Evolutionary conservation across 2,113 vertebrate species (phyloP).

Genomic region (Phalacrocorax brasilianus): DNA sequence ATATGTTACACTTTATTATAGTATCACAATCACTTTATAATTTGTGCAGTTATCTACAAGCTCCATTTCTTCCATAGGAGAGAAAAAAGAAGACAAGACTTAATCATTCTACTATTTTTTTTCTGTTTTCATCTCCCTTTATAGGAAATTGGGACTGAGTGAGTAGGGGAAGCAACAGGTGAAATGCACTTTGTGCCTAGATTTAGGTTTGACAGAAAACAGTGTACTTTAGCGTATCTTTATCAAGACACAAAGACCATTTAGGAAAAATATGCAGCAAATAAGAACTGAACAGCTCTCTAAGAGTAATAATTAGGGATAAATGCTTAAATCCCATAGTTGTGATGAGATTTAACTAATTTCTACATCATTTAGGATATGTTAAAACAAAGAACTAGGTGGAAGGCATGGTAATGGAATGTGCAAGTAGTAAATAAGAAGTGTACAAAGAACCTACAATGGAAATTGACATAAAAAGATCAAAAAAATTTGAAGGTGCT

Average conservation of each 20-base stretch:
- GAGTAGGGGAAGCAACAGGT: not conserved
- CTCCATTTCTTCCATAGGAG: not conserved
- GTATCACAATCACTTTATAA: not conserved
- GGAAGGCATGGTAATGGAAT: not conserved
- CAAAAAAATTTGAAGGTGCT: not conserved
- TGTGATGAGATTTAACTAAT: not conserved
- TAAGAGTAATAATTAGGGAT: not conserved
- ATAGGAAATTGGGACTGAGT: not conserved
- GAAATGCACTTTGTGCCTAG: not conserved
- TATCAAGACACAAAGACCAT: not conserved
- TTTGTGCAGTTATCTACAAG: not conserved
- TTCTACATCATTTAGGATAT: not conserved
- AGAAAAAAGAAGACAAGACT: not conserved
- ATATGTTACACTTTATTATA: not conserved
- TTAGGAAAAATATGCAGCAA: not conserved
- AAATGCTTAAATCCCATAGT: not conserved
- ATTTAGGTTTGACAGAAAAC: not conserved
- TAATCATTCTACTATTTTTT: not conserved
- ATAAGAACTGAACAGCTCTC: not conserved
- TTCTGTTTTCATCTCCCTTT: not conserved
- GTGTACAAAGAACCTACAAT: not conserved
- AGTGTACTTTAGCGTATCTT: not conserved
- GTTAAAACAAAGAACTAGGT: not conserved
- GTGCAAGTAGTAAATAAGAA: not conserved
- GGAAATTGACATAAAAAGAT: not conserved